Evolutionary conservation across 2,888 invertebrate species (phyloP), one percentile per base, ranked within the genome.

Genomic region (Hypercompe scribonia): DNA sequence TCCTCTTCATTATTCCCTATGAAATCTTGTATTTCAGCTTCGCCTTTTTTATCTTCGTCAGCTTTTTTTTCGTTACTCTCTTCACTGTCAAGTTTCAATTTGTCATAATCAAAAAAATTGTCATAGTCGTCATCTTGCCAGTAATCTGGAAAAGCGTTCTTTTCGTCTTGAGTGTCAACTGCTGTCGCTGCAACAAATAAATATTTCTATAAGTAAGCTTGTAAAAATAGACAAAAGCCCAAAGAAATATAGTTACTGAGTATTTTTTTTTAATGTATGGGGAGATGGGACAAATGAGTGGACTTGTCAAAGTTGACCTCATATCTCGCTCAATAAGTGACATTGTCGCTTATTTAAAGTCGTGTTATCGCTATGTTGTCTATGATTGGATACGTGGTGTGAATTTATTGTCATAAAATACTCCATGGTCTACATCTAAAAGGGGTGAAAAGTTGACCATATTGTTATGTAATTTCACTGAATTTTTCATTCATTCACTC

Each of bases 101-200:
- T 69, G 3, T 36, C 46, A 28, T 71, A 75, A n/a, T 82, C 76
- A 24, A 82, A 81, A 21, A 80, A 77, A 33, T 74, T 75, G 8
- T 83, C 84, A 58, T 83, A 82, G 13, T 79, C 77, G 34, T 61
- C 61, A 31, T 18, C 65, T 39, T 46, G 4, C 72, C 69, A 81
- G 34, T 75, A 76, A 13, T 84, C 81, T 36, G 71, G 69, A n/a
- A 67, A 69, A 0, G n/a, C 65, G 24, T 68, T 24, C 8, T 70
- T 63, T 33, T 70, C 63, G n/a, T n/a, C 70, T 80, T 86, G 82
- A 28, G 50, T n/a, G 21, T 65, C 72, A 67, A 39, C 28, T 54
- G 68, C 63, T 50, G 83, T 89, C 65, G 82, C 89, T 88, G 81
- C 42, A 88, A 88, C 67, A 84, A 83, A 42, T 11, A 65, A 24